Percentiles rank a stretch among this genome's conserved stretches.
Evolutionary conservation across 2,888 invertebrate species (phyloP).

Genomic region (Sepiola atlantica): DNA sequence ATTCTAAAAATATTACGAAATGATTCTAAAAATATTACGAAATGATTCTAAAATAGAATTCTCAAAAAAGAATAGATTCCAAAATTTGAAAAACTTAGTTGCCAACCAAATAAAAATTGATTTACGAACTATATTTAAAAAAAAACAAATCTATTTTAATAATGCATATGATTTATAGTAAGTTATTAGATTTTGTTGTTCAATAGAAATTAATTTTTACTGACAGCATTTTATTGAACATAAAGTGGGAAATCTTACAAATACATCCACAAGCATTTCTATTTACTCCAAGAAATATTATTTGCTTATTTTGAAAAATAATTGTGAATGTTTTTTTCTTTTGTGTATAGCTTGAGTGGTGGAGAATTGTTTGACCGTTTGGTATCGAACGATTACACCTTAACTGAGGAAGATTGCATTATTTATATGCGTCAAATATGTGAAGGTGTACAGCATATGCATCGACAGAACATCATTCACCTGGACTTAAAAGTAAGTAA

Average conservation of each 20-base stretch:
- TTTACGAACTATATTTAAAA: neutral
- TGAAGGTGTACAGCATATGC: conserved; percentile 75
- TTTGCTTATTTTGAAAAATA: neutral
- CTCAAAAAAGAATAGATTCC: no score
- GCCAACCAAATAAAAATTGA: neutral
- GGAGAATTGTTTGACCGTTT: conserved; percentile 76
- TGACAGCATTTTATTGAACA: neutral
- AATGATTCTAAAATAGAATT: no score
- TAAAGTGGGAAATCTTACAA: neutral
- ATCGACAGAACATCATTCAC: conserved; percentile 75
- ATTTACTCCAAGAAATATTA: neutral
- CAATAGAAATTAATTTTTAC: neutral
- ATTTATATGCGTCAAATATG: conserved; percentile 76
- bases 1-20: no score
- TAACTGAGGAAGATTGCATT: conserved; percentile 74
- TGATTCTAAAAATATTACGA: no score
- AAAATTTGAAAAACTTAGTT: neutral
- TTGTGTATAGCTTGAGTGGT: conserved; percentile 72
- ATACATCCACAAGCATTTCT: neutral
- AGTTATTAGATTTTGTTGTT: neutral
- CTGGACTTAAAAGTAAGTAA: conserved; percentile 74
- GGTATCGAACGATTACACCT: conserved; percentile 72
- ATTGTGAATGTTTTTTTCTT: neutral
- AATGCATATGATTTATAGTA: neutral
- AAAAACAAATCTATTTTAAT: neutral